phyloP scores from a whole-genome alignment of 1,140 invertebrate genomes.

The Brachionus koreanus region DNA sequence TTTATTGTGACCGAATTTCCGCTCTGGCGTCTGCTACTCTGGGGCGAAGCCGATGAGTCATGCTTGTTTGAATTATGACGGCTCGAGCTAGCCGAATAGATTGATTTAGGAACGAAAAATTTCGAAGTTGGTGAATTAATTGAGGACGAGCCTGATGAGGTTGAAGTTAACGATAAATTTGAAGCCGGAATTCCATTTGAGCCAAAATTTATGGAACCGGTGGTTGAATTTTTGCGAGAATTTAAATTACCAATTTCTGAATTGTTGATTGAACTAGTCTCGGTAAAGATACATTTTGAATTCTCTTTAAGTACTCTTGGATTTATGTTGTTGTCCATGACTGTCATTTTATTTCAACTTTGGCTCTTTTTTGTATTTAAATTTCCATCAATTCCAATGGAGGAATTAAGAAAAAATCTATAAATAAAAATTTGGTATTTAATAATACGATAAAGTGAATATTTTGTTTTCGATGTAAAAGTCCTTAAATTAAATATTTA shows the following conservation, averaged over 20 bases:
- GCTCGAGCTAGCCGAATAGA: neutral
- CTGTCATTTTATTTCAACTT: neutral
- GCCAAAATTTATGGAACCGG: slow-evolving; percentile 8
- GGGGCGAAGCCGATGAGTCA: neutral
- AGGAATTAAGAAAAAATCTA: neutral
- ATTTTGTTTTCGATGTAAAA: neutral
- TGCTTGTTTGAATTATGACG: slow-evolving; percentile 24
- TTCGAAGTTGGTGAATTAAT: slow-evolving; percentile 18
- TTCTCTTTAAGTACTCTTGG: neutral
- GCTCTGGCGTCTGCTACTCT: neutral
- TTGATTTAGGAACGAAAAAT: neutral
- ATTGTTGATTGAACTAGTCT: neutral
- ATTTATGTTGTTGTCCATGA: slow-evolving; percentile 12
- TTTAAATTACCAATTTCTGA: neutral
- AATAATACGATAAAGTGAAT: too few species aligned
- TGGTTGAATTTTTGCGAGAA: neutral
- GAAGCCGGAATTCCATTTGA: slow-evolving; percentile 26
- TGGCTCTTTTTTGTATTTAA: neutral
- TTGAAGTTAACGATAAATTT: slow-evolving; percentile 7
- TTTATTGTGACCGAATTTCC: slow-evolving; percentile 41
- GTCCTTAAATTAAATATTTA: neutral
- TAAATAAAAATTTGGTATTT: neutral
- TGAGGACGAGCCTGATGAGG: slow-evolving; percentile 13
- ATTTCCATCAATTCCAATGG: neutral
- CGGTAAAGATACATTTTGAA: neutral